A percentile compares a stretch with the other conserved stretches of the same genome.
Evolutionary conservation across 2,113 vertebrate species (phyloP).

Genomic region (Chunga burmeisteri): DNA sequence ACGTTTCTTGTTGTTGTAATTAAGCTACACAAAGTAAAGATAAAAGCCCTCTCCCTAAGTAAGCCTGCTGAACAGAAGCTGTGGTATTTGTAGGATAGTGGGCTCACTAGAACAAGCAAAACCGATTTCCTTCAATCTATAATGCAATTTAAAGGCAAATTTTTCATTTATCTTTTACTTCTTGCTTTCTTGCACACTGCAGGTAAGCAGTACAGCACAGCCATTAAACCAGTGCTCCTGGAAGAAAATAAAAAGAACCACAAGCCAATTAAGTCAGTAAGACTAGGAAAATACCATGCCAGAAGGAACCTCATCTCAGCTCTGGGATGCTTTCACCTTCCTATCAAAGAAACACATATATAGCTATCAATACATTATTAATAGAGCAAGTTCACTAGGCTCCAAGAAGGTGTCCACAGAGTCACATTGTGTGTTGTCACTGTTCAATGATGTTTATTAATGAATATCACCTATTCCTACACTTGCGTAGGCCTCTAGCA

Average conservation of each 20-base stretch:
- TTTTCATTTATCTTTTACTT: not conserved
- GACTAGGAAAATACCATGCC: not conserved
- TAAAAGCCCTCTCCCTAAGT: not conserved
- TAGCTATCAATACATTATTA: not conserved
- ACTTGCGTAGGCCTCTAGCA: not conserved
- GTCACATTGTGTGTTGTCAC: not conserved
- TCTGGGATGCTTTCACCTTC: not conserved
- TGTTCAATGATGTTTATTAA: not conserved
- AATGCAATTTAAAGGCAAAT: not conserved
- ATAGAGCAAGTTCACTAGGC: not conserved
- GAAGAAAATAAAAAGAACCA: conserved; percentile 5
- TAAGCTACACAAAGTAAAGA: not conserved
- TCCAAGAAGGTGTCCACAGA: not conserved
- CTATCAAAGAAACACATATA: not conserved
- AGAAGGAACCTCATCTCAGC: not conserved
- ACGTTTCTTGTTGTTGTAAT: not conserved
- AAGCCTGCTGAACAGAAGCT: not conserved
- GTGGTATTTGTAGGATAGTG: not conserved
- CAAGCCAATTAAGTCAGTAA: not conserved
- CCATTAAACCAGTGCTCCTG: not conserved
- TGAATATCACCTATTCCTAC: not conserved
- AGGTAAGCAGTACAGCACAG: not conserved
- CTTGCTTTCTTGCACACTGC: not conserved
- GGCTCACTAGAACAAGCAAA: not conserved
- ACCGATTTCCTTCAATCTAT: not conserved